Percentiles rank a stretch among this genome's conserved stretches.
These are phyloP conservation scores for Karalla daura DNA, from an alignment of 2,797 vertebrate species.

Conservation along the genomic window DNA sequence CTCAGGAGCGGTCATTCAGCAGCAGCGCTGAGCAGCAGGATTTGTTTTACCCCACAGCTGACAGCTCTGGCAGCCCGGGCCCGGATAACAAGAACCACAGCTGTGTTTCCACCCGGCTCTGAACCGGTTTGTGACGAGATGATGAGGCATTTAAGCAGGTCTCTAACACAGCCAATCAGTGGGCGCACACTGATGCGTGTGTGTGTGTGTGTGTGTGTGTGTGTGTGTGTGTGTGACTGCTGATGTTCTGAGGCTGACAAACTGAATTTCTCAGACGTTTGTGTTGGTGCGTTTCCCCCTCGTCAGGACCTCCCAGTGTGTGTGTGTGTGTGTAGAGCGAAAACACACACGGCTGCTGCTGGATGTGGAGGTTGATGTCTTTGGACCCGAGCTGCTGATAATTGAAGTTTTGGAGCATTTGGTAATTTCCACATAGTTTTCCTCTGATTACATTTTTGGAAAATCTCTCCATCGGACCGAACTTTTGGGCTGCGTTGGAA, in stretches of 20 bases:
- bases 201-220: conserved; percentile 51
- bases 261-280: conserved; percentile 21
- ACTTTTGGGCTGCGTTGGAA: no score
- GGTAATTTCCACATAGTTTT: neutral
- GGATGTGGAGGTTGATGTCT: neutral
- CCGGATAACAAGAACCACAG: conserved; percentile 58
- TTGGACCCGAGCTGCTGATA: conserved; percentile 1
- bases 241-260: conserved; percentile 19
- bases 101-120: conserved; percentile 58
- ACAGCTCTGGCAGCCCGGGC: conserved; percentile 54
- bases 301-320: conserved; percentile 20
- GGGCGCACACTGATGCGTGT: no score
- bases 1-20: conserved; percentile 42
- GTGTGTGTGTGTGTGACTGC: conserved; percentile 32
- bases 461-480: neutral
- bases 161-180: conserved; percentile 51
- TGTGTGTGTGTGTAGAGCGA: neutral
- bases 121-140: conserved; percentile 44
- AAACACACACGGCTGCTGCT: conserved; percentile 19
- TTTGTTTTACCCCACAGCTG: conserved; percentile 61
- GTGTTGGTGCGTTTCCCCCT: conserved; percentile 7
- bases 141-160: conserved; percentile 35
- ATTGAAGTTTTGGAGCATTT: neutral
- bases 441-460: neutral
- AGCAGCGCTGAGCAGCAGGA: conserved; percentile 33